Base-by-base conservation (phyloP, 2,113 vertebrate genomes). In the Phylloscopus trochilus region DNA sequence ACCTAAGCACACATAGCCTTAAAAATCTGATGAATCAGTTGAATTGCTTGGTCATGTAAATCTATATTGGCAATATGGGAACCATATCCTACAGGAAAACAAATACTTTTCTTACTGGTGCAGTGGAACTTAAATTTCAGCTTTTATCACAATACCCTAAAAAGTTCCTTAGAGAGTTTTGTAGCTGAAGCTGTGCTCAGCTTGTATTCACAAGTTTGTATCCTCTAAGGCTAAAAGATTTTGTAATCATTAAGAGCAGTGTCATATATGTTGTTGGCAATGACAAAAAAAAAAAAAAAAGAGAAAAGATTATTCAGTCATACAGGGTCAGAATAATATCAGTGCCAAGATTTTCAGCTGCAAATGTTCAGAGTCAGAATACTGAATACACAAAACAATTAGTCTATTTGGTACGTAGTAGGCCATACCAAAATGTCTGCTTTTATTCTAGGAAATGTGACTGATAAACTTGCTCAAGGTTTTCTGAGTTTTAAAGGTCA, bases 401-500 rank as follows among this genome's bases (percentile, higher is more conserved):
- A 37, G 8, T 27, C 7, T 58, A 4, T 8, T 13, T 11, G 8
- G 7, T 11, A 51, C 1, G 2, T 2, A 68, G 12, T 3, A 68
- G 46, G 17, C 23, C 28, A n/a, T 39, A 56, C 6, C 11, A 35
- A 55, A 87, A 89, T 44, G 5, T 41, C 59, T 86, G 27, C 9
- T 81, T 66, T 53, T 47, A 56, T 44, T 70, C 13, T 39, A 49
- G 30, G 18, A 64, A 72, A 59, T 64, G 37, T 22, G 49, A 33
- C 26, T 58, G 49, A 73, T 24, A 39, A 49, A 43, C 24, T 56
- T 84, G 12, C 7, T 66, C 27, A 77, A 43, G 35, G 24, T 80
- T 79, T 86, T 74, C 44, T 80, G 58, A 62, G 24, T 56, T 79
- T 87, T 77, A 74, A 64, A 67, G 14, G 37, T 70, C 30, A 73